These are phyloP conservation scores for Tetrax tetrax DNA, from an alignment of 2,113 vertebrate genomes.

Conservation along the genomic window DNA sequence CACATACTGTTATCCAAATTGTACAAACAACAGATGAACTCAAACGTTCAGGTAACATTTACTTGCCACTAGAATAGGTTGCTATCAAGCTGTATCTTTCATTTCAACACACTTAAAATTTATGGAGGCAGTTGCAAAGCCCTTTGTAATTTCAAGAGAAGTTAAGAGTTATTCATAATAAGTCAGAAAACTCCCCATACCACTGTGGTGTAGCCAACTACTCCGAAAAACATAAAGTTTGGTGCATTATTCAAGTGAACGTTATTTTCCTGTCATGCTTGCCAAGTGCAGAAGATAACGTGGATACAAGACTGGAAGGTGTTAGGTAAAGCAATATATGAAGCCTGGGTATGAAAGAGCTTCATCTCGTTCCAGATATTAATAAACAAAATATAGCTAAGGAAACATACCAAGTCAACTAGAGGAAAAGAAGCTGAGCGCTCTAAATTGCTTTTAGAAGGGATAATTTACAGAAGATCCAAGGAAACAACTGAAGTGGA, in stretches of 20 bases:
- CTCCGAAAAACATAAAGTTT: not conserved
- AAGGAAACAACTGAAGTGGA: not conserved
- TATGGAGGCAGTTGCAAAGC: not conserved
- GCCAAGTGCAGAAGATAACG: not conserved
- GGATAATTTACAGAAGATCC: not conserved
- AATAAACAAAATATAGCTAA: not conserved
- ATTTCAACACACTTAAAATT: not conserved
- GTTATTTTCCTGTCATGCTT: not conserved
- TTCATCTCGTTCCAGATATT: not conserved
- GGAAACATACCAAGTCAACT: not conserved
- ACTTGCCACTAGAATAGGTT: not conserved
- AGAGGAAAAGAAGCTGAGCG: not conserved
- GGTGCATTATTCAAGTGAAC: not conserved
- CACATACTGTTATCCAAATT: conserved; percentile 4
- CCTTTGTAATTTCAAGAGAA: not conserved
- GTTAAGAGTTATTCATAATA: not conserved
- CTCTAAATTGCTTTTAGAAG: not conserved
- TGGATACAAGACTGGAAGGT: not conserved
- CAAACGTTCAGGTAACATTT: not conserved
- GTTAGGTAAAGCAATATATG: not conserved
- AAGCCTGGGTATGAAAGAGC: not conserved
- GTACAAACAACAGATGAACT: conserved; percentile 38
- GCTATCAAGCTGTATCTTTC: not conserved
- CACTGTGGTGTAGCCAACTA: not conserved
- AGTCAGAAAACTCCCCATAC: not conserved